Percentiles rank a stretch among this genome's conserved stretches.
Evolutionary conservation across 2,888 invertebrate genomes (phyloP).

Genomic region (Chaetoderma sp.): DNA sequence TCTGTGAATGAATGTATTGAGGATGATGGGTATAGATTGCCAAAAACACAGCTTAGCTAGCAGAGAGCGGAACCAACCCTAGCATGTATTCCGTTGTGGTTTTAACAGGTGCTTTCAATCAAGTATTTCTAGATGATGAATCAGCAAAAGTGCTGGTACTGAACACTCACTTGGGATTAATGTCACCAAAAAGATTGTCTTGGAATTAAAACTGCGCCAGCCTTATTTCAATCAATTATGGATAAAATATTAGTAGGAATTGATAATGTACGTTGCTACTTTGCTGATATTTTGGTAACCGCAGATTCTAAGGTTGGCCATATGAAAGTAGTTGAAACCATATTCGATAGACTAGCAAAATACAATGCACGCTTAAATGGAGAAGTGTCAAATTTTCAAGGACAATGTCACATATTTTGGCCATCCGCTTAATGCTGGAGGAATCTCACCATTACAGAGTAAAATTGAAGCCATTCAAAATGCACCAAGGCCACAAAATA

Average conservation of each 20-base stretch:
- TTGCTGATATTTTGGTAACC: neutral
- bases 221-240: neutral
- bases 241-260: neutral
- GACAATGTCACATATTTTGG: conserved; percentile 24
- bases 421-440: conserved; percentile 29
- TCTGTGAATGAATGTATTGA: conserved; percentile 45
- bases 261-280: neutral
- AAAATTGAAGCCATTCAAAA: conserved; percentile 26
- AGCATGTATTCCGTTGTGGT: conserved; percentile 27
- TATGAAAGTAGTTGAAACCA: neutral
- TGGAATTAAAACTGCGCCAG: too few species aligned
- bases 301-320: neutral
- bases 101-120: conserved; percentile 22
- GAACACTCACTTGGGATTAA: conserved; percentile 4
- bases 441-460: conserved; percentile 19
- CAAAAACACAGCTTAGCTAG: too few species aligned
- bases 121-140: conserved; percentile 32
- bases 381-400: conserved; percentile 18
- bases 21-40: conserved; percentile 48
- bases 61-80: too few species aligned
- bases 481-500: conserved; percentile 13
- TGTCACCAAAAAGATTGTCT: neutral
- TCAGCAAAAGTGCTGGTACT: conserved; percentile 1
- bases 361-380: conserved; percentile 1
- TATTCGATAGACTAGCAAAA: neutral